A percentile compares a stretch with the other conserved stretches of the same genome.
Conservation (phyloP, 2,888 invertebrate genomes). For the Temnothorax unifasciatus region DNA sequence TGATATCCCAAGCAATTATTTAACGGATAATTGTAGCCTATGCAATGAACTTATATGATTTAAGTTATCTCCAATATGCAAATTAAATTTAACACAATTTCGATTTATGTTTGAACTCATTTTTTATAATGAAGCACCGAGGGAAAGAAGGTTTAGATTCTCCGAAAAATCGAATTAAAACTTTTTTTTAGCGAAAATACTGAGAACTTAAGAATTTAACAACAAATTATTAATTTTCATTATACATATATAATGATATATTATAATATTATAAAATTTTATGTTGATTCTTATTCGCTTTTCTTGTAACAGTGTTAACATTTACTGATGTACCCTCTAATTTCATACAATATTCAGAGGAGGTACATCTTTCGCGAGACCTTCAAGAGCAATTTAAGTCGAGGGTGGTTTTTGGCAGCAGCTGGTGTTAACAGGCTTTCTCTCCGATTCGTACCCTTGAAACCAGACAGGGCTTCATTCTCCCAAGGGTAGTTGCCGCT, state of each 20-base stretch:
- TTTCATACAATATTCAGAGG: slow-evolving; percentile 70
- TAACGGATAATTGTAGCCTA: not conserved
- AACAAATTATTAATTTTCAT: slow-evolving; percentile 1
- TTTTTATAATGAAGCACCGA: not conserved
- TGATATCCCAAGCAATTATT: slow-evolving; percentile 10
- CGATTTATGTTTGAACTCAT: not conserved
- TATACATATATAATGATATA: not conserved
- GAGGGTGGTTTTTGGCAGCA: slow-evolving; percentile 77
- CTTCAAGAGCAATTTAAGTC: slow-evolving; percentile 64
- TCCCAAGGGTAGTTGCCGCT: slow-evolving; percentile 55
- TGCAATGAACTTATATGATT: not conserved
- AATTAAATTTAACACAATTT: not conserved
- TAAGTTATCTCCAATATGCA: not conserved
- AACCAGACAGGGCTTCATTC: slow-evolving; percentile 62
- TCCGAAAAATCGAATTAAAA: not conserved
- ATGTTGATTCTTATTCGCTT: not conserved
- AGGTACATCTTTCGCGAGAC: slow-evolving; percentile 43
- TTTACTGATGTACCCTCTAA: slow-evolving; percentile 56
- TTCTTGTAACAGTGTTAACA: not conserved
- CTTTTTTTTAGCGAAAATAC: not conserved
- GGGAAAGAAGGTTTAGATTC: not conserved
- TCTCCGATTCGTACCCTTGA: slow-evolving; percentile 66
- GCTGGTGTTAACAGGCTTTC: slow-evolving; percentile 79
- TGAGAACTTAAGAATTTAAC: not conserved
- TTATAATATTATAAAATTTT: slow-evolving; percentile 4